Percentiles rank a stretch among this genome's conserved stretches.
Evolutionary conservation across 1,140 invertebrate species (phyloP).

Genomic region (Heterodera carotae): DNA sequence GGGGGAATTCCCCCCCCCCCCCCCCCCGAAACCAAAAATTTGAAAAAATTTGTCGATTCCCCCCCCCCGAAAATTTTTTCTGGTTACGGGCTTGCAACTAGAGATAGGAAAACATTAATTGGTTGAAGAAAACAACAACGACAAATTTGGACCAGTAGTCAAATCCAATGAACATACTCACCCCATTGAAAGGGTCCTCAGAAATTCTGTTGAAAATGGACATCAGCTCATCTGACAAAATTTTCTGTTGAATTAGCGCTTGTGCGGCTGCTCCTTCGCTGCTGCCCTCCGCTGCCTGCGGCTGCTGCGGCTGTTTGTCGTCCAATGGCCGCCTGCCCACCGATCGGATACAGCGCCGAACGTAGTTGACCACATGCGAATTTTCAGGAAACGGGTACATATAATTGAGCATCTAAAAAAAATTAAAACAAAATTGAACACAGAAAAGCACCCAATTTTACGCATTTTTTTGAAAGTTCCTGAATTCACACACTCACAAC

Average conservation of each 20-base stretch:
- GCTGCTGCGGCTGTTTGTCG: background rate
- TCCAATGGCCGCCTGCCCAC: slow-evolving; percentile 27
- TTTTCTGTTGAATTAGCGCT: background rate
- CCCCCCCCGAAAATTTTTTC: background rate
- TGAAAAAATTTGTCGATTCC: background rate
- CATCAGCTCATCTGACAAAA: slow-evolving; percentile 17
- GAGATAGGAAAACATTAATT: no score
- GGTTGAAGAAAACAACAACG: no score
- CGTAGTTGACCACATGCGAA: slow-evolving; percentile 34
- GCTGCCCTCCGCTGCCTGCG: background rate
- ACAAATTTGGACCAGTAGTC: no score
- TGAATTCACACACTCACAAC: slow-evolving; percentile 12
- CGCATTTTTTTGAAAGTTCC: no score
- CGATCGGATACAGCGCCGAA: slow-evolving; percentile 40
- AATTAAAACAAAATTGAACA: no score
- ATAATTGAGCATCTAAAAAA: slow-evolving; percentile 45
- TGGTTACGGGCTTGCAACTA: no score
- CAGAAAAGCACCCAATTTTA: no score
- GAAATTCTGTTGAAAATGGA: slow-evolving; percentile 28
- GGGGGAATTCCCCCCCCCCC: no score
- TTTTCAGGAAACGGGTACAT: slow-evolving; percentile 35
- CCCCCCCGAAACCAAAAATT: no score
- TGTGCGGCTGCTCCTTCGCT: slow-evolving; percentile 5
- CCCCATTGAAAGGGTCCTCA: slow-evolving; percentile 41
- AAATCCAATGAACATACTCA: no score